phyloP scores from a whole-genome alignment of 2,888 invertebrate species.

The Rhogogaster chlorosoma region DNA sequence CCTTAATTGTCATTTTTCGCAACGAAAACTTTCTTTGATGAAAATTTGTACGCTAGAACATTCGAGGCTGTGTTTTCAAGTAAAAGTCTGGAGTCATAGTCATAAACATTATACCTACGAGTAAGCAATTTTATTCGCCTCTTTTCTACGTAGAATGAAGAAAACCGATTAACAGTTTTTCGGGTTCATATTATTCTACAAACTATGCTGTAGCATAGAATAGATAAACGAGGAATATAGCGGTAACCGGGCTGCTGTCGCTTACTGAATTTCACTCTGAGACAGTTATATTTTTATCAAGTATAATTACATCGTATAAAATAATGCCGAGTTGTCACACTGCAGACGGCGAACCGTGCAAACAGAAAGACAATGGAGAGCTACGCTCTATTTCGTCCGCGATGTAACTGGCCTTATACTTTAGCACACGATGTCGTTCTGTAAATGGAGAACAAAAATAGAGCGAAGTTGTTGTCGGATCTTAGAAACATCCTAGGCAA shows the following conservation, averaged over 20 bases:
- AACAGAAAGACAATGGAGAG: slow-evolving; percentile 45
- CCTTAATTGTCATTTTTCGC: slow-evolving; percentile 17
- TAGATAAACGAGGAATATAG: not conserved
- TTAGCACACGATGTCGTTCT: not conserved
- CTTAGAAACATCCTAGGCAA: not conserved
- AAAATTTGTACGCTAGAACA: not conserved
- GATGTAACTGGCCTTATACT: slow-evolving; percentile 37
- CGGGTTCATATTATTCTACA: not conserved
- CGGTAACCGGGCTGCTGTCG: not conserved
- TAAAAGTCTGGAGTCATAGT: not conserved
- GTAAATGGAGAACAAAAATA: not conserved
- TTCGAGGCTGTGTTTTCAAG: not conserved
- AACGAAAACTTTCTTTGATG: not conserved
- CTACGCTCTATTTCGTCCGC: slow-evolving; percentile 47
- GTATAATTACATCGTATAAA: slow-evolving; percentile 40
- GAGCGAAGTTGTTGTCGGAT: not conserved
- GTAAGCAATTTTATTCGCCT: not conserved
- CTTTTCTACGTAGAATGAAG: not conserved
- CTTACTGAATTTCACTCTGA: not conserved
- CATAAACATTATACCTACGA: not conserved
- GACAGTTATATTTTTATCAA: slow-evolving; percentile 20
- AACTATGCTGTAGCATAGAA: not conserved
- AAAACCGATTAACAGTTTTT: not conserved
- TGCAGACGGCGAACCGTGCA: slow-evolving; percentile 47
- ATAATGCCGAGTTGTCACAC: slow-evolving; percentile 35